phyloP scores from a whole-genome alignment of 1,140 invertebrate species.

The Hormaphis cornu region DNA sequence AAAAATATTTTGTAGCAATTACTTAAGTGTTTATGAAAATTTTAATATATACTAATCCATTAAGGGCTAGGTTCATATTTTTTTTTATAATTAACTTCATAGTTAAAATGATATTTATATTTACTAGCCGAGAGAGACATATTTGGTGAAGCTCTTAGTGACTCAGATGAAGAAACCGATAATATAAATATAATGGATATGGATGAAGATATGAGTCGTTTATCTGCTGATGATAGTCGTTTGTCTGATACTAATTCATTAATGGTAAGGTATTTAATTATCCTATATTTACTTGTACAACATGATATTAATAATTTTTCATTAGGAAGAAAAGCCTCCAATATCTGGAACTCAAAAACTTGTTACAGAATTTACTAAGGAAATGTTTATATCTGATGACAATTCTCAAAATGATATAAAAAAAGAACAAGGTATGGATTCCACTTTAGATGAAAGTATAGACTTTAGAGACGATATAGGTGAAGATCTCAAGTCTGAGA shows the following conservation, averaged over 20 bases:
- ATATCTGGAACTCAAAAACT: conserved; percentile 36
- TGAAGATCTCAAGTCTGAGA: conserved; percentile 20
- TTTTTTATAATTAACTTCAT: no score
- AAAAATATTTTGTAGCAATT: neutral
- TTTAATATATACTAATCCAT: no score
- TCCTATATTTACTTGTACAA: neutral
- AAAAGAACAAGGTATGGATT: neutral
- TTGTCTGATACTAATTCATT: conserved; percentile 65
- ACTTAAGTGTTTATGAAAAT: no score
- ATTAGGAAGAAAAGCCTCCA: conserved; percentile 14
- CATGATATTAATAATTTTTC: neutral
- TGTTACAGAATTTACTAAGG: conserved; percentile 49
- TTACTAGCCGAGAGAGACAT: conserved; percentile 65
- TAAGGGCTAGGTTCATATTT: no score
- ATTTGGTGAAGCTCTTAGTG: conserved; percentile 78
- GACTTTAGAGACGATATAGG: conserved; percentile 18
- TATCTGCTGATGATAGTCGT: conserved; percentile 64
- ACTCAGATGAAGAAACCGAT: conserved; percentile 64
- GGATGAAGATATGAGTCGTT: conserved; percentile 67
- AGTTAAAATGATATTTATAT: conserved; percentile 10
- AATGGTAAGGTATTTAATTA: conserved; percentile 39
- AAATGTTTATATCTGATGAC: conserved; percentile 46
- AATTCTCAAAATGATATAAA: conserved; percentile 3
- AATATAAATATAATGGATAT: conserved; percentile 60
- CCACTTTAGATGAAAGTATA: conserved; percentile 17